Evolutionary conservation across 2,113 vertebrate species (phyloP), one percentile per base, ranked within the genome.

Genomic region (Manacus vitellinus): DNA sequence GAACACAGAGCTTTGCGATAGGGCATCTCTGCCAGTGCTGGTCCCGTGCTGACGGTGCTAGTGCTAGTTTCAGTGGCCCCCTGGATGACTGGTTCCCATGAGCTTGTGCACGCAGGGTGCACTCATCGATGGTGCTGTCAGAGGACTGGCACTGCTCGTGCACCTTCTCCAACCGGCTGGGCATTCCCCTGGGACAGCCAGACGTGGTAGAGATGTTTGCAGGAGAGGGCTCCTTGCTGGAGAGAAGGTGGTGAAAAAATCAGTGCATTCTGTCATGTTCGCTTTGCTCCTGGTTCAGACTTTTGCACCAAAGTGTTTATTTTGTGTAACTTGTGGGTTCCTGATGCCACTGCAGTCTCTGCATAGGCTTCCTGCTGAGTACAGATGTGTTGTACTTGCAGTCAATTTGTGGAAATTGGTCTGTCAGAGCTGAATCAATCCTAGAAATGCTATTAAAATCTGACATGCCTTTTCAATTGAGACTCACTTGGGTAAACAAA

Each of bases 381-480:
- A 52, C 62, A 88, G 49, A 68, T 7, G 1, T 62, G 30, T 33
- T 90, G 55, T 55, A 73, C 76, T 67, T 95, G 73, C 39, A 79
- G 55, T 31, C 67, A 76, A 28, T 41, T 55, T 86, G 59, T 95
- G 76, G 83, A 91, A 77, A 41, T 0, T 71, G 52, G 83, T 65
- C 73, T 95, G 51, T 87, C 76, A 52, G 80, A 77, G 73, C 70
- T 95, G 93, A 92, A 89, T 97, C 91, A 95, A 23, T 72, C 70
- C 70, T 84, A 84, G 95, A 96, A 94, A 74, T 59, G 19, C 44
- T 88, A 22, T 75, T 94, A 92, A 95, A 89, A 89, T 94, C 94
- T 95, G 65, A 74, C 5, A 9, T 89, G 94, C 56, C 61, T 84
- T 91, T 81, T 71, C 84, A 91, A 19, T 3, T 68, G 61, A 91